Percentiles rank a stretch among this genome's conserved stretches.
These are phyloP conservation scores for Hyaena hyaena DNA, from an alignment of 2,113 vertebrate genomes.

Conservation along the genomic window DNA sequence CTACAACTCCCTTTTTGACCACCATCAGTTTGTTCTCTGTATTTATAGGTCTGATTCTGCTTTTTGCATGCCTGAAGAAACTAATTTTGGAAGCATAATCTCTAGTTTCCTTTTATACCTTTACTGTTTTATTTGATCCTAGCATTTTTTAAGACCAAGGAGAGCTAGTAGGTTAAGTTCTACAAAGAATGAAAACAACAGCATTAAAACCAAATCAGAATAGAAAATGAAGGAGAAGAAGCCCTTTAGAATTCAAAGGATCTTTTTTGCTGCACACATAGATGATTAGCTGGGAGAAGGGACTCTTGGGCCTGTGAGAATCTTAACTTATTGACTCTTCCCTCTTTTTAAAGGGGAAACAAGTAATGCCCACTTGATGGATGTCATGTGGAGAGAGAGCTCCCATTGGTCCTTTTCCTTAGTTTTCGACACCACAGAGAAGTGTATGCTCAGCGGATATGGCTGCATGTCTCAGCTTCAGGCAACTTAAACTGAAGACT, in stretches of 20 bases:
- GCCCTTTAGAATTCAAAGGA: background rate
- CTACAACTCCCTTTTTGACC: background rate
- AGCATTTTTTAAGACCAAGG: background rate
- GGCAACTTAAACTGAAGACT: background rate
- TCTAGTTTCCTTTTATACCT: background rate
- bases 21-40: background rate
- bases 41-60: background rate
- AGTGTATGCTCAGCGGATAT: background rate
- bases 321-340: background rate
- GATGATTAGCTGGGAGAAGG: background rate
- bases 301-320: background rate
- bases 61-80: background rate
- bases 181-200: background rate
- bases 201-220: background rate
- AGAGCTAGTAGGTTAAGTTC: background rate
- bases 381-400: background rate
- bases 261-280: background rate
- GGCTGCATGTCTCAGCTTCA: background rate
- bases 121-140: background rate
- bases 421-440: background rate
- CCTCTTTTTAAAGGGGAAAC: background rate
- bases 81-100: background rate
- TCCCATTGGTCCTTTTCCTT: background rate
- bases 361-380: background rate
- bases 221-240: background rate